Evolutionary conservation across 1,140 invertebrate species (phyloP).

Genomic region (Drosophila sulfurigaster): DNA sequence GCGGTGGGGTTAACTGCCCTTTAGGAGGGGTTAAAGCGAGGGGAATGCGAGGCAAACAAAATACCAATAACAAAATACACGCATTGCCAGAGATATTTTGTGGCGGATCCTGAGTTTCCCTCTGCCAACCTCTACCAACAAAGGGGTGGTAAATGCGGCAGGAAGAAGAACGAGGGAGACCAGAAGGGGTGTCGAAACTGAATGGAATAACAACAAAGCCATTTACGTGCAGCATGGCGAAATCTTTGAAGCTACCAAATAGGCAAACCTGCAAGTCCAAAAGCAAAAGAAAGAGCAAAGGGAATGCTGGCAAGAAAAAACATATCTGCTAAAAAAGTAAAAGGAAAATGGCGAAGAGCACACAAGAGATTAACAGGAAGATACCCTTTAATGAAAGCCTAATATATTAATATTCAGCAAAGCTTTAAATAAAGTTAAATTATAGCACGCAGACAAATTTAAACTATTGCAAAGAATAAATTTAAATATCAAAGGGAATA

Average conservation of each 20-base stretch:
- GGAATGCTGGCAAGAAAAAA: not conserved
- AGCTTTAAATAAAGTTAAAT: no score
- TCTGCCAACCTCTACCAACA: no score
- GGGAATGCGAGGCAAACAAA: conserved; percentile 31
- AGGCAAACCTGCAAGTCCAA: conserved; percentile 36
- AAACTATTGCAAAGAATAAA: not conserved
- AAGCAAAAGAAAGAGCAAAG: conserved; percentile 20
- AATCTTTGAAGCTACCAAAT: conserved; percentile 56
- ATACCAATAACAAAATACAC: conserved; percentile 70
- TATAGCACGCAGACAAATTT: not conserved
- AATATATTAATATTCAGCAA: no score
- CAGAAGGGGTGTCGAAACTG: conserved; percentile 5
- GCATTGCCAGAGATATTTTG: conserved; percentile 53
- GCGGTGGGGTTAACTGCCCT: conserved; percentile 36
- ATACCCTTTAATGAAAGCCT: not conserved
- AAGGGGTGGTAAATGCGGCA: not conserved
- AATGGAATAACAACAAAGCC: conserved; percentile 52
- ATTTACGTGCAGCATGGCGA: conserved; percentile 46
- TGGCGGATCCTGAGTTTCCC: not conserved
- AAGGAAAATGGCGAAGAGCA: not conserved
- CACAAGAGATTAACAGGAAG: not conserved
- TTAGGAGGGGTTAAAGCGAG: conserved; percentile 2
- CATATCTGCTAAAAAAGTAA: not conserved
- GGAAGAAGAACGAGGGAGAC: no score
- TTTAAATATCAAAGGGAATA: not conserved